Evolutionary conservation across 2,797 vertebrate genomes (phyloP).

Genomic region (Acanthurus tractus): DNA sequence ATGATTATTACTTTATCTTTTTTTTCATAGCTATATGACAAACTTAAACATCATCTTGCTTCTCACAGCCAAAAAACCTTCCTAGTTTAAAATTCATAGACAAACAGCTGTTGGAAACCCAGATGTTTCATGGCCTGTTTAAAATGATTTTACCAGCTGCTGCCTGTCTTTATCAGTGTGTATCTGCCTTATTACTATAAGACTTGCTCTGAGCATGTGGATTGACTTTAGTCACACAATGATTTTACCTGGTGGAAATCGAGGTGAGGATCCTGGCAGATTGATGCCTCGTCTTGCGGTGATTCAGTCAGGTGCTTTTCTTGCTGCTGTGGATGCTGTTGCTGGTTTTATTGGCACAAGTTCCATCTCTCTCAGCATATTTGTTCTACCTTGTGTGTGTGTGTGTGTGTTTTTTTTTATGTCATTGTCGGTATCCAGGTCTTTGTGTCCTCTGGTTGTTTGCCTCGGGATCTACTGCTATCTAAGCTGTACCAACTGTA

Average conservation of each 20-base stretch:
- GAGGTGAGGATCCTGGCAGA: constrained; percentile 13
- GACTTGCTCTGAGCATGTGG: constrained; percentile 20
- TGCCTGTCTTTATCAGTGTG: constrained; percentile 14
- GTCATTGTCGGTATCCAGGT: constrained; percentile 17
- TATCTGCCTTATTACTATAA: constrained; percentile 17
- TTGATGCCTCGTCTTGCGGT: constrained; percentile 8
- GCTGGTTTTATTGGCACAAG: neutral
- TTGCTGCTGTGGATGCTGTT: constrained; percentile 25
- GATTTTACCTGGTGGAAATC: constrained; percentile 29
- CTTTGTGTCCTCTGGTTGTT: no score
- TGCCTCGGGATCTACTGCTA: no score
- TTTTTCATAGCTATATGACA: neutral
- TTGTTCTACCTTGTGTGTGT: constrained; percentile 1
- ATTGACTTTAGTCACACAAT: constrained; percentile 32
- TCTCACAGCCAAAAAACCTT: neutral
- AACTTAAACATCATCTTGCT: neutral
- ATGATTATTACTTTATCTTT: neutral
- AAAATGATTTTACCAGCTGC: constrained; percentile 15
- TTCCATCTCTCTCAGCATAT: no score
- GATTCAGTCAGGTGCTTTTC: constrained; percentile 13
- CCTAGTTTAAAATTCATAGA: neutral
- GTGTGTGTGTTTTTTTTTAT: constrained; percentile 20
- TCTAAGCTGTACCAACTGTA: no score
- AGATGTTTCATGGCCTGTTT: neutral
- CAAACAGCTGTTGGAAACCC: constrained; percentile 1